Base-by-base conservation (phyloP, 1,140 invertebrate genomes). In the Latrodectus geometricus region DNA sequence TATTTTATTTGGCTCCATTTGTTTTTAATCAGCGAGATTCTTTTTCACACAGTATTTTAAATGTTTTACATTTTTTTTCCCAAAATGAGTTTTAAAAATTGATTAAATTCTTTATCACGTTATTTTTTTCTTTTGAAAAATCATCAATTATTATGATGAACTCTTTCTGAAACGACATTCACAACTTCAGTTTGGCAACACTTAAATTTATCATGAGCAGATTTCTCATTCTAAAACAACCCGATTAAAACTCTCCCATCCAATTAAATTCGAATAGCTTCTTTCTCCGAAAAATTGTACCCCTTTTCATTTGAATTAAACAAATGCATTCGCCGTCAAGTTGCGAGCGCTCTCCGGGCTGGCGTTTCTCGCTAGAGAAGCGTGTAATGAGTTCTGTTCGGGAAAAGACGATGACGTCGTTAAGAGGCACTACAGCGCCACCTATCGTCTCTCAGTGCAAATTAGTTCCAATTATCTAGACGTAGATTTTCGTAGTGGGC, bases 401-500 rank as follows among this genome's bases (percentile, higher is more conserved):
- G 74, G 23, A 54, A 74, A 65, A 23, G 65, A 56, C 35, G 61
- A 56, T 48, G 50, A 72, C 50, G 61, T 23, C 79, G 79, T 81
- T 17, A 61, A 14, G 11, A 61, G 20, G 68, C 17, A 7, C 17
- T 11, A 69, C 20, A 69, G 68, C 68, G 68, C 21, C 68, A 21
- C 68, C 68, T 50, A n/a, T 15, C 17, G n/a, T 52, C 79, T 81
- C 68, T 20, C 9, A 20, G 49, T 35, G 54, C 70, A 83, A 83
- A 83, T 83, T 83, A 83, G 70, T 74, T 83, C 80, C 80, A 83
- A 83, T 83, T 83, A 83, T 83, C 70, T 83, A 83, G 69, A 74
- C 54, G 80, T 35, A 72, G 77, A 66, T 72, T 69, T 81, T 35
- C 50, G 68, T 11, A 70, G 21, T 9, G n/a, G 50, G 61, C 52